These are phyloP conservation scores for Caenorhabditis sp. DNA, from an alignment of 2,888 invertebrate species.

Conservation along the genomic window DNA sequence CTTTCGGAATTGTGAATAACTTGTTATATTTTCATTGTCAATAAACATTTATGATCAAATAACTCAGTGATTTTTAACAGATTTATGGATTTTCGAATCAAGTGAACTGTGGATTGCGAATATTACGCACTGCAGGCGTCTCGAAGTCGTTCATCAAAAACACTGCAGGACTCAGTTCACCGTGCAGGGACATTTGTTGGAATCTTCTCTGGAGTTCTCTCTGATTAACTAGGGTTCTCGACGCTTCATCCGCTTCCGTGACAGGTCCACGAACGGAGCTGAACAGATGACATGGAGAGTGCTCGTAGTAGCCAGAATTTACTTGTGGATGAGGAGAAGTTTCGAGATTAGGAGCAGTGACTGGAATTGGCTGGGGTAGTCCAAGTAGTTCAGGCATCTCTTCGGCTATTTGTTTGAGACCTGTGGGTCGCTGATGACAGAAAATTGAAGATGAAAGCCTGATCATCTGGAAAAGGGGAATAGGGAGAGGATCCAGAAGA, in stretches of 20 bases:
- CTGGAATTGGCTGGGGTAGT: slow-evolving; percentile 39
- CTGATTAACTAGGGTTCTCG: slow-evolving; percentile 23
- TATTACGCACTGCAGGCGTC: neutral
- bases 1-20: too few species aligned
- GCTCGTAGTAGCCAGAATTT: neutral
- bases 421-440: slow-evolving; percentile 37
- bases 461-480: slow-evolving; percentile 36
- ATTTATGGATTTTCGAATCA: slow-evolving; percentile 26
- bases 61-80: slow-evolving; percentile 22
- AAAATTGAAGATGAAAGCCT: slow-evolving; percentile 45
- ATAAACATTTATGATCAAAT: neutral
- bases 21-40: neutral
- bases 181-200: slow-evolving; percentile 16
- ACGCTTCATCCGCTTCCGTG: slow-evolving; percentile 23
- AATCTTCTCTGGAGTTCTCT: slow-evolving; percentile 34
- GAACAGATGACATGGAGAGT: slow-evolving; percentile 22
- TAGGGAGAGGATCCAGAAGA: neutral
- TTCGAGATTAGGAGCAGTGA: neutral
- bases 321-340: neutral
- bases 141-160: slow-evolving; percentile 14
- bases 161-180: neutral
- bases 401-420: slow-evolving; percentile 28
- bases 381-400: slow-evolving; percentile 53
- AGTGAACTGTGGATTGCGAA: slow-evolving; percentile 41
- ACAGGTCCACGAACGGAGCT: slow-evolving; percentile 45